Percentiles rank a stretch among this genome's conserved stretches.
These are phyloP conservation scores for Noctua janthe DNA, from an alignment of 2,888 invertebrate genomes.

Conservation along the genomic window DNA sequence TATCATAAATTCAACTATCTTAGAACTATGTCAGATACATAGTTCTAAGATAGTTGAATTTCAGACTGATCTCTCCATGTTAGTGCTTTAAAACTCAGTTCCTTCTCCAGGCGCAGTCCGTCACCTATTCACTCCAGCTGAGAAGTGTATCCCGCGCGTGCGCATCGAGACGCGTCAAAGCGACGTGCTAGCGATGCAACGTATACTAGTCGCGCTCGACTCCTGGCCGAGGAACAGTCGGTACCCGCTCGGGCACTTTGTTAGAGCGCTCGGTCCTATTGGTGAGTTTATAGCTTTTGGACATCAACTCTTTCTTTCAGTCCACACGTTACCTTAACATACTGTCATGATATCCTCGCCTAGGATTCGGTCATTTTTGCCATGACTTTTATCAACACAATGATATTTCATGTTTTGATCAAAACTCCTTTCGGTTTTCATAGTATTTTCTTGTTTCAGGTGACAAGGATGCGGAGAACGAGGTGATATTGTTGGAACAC, in stretches of 20 bases:
- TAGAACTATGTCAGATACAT: neutral
- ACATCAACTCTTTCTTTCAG: neutral
- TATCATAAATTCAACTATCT: neutral
- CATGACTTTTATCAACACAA: neutral
- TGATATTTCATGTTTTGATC: neutral
- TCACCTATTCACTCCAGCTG: constrained; percentile 98
- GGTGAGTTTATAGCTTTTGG: constrained; percentile 71
- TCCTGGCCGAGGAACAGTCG: constrained; percentile 98
- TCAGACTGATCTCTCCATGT: neutral
- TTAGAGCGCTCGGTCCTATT: constrained; percentile 96
- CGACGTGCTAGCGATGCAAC: constrained; percentile 94
- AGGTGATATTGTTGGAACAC: constrained; percentile 98
- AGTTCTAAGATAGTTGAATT: no score
- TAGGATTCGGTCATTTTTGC: neutral
- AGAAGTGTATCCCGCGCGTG: constrained; percentile 97
- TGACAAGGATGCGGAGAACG: constrained; percentile 98
- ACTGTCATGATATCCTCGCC: neutral
- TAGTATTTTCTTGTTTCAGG: constrained; percentile 87
- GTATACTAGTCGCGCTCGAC: constrained; percentile 98
- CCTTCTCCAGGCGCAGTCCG: constrained; percentile 89
- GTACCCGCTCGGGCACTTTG: constrained; percentile 99
- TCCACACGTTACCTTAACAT: neutral
- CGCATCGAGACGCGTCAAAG: constrained; percentile 98
- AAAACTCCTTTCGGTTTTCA: neutral
- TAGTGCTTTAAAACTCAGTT: neutral